Evolutionary conservation across 2,888 invertebrate species (phyloP).

Genomic region (Tupiocoris notatus): DNA sequence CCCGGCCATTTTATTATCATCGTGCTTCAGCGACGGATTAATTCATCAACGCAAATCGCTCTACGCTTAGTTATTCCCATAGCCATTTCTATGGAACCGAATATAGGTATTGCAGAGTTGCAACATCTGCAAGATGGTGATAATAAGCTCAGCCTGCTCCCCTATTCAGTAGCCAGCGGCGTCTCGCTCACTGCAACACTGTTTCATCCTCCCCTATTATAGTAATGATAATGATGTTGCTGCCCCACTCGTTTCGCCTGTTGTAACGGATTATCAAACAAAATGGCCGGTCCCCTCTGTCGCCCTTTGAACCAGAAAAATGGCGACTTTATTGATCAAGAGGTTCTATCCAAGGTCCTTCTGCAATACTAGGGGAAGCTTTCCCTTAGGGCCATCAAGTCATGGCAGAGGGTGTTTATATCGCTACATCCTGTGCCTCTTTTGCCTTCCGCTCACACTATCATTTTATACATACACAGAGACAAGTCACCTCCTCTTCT

Average conservation of each 20-base stretch:
- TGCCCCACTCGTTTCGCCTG: not conserved
- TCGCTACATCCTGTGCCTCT: constrained; percentile 41
- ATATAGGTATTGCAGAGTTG: not conserved
- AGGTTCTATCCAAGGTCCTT: not conserved
- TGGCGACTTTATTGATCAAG: constrained; percentile 41
- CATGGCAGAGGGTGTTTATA: constrained; percentile 37
- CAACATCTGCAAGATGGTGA: constrained; percentile 20
- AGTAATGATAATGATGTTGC: constrained; percentile 30
- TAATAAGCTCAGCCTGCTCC: not conserved
- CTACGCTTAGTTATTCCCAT: no score
- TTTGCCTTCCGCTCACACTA: not conserved
- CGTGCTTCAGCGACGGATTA: no score
- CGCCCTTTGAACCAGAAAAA: constrained; percentile 35
- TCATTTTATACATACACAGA: not conserved
- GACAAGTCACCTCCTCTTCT: not conserved
- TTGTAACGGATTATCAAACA: constrained; percentile 41
- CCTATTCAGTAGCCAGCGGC: not conserved
- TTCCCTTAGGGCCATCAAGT: not conserved
- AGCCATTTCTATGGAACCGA: not conserved
- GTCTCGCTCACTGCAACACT: not conserved
- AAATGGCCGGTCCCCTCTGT: constrained; percentile 30
- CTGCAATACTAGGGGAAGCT: constrained; percentile 14
- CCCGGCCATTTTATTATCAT: no score
- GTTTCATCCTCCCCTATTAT: not conserved
- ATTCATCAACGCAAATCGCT: no score